Conservation (phyloP, 2,797 vertebrate species). For the Sebastes hubbsi region DNA sequence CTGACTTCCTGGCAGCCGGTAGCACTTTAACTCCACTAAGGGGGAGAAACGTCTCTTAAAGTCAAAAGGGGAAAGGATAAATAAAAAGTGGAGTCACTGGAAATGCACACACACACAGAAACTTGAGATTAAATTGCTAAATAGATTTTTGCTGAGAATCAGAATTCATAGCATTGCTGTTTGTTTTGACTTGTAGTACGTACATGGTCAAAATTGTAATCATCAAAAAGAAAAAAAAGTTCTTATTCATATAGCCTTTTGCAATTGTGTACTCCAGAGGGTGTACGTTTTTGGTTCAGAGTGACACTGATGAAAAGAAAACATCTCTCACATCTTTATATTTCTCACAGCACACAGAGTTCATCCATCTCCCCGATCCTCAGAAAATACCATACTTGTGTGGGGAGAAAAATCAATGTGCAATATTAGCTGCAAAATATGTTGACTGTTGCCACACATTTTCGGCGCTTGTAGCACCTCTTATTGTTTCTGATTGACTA, state of each 20-base stretch:
- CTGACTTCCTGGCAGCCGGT: constrained; percentile 34
- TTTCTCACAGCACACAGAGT: no score
- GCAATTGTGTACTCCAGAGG: neutral
- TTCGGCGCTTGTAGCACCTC: no score
- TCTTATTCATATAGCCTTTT: neutral
- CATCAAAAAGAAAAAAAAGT: neutral
- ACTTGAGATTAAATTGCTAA: neutral
- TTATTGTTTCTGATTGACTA: no score
- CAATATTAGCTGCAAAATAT: neutral
- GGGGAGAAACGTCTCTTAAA: constrained; percentile 24
- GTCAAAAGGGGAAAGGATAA: neutral
- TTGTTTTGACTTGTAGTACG: neutral
- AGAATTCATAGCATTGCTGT: neutral
- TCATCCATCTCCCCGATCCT: no score
- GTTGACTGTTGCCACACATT: no score
- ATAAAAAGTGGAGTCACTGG: neutral
- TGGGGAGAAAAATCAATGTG: no score
- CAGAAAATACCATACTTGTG: no score
- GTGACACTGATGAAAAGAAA: no score
- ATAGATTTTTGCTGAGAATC: neutral
- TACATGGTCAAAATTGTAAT: neutral
- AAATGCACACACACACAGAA: neutral
- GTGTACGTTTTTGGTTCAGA: neutral
- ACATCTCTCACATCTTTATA: no score
- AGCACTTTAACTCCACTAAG: constrained; percentile 1